A percentile compares a stretch with the other conserved stretches of the same genome.
These are phyloP conservation scores for Octomys mimax DNA, from an alignment of 2,797 vertebrate species.

Conservation along the genomic window DNA sequence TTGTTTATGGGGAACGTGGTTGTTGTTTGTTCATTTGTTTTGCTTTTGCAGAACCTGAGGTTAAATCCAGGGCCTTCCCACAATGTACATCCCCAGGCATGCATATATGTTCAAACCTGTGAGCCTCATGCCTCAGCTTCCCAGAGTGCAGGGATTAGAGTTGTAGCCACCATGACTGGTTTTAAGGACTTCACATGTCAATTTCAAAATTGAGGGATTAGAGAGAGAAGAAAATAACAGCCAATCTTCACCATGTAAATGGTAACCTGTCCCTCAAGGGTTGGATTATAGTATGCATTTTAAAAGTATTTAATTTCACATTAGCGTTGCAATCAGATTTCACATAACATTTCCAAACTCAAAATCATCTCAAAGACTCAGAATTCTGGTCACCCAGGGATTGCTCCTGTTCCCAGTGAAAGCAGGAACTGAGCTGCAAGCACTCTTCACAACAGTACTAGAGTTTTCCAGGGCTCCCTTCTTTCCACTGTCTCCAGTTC, in stretches of 20 bases:
- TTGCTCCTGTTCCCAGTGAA: accelerated
- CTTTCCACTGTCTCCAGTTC: accelerated
- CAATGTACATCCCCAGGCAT: too few species aligned
- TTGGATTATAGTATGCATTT: neutral
- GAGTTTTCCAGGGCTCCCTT: neutral
- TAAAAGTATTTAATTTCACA: neutral
- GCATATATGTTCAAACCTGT: too few species aligned
- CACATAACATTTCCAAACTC: neutral
- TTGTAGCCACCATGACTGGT: neutral
- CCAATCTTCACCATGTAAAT: neutral
- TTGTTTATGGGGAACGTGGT: neutral
- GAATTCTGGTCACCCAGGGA: neutral
- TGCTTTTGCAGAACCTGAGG: too few species aligned
- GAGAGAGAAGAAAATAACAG: neutral
- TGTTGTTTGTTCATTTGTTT: too few species aligned
- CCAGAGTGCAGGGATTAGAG: too few species aligned
- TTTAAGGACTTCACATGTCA: neutral
- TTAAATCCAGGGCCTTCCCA: too few species aligned
- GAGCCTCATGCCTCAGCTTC: too few species aligned
- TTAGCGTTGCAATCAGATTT: neutral
- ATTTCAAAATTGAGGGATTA: neutral
- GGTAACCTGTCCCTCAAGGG: neutral
- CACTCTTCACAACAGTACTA: neutral
- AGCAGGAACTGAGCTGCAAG: neutral
- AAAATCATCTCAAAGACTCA: neutral